Percentiles rank a stretch among this genome's conserved stretches.
Conservation (phyloP, 2,888 invertebrate species). For the Eledona agricola region DNA sequence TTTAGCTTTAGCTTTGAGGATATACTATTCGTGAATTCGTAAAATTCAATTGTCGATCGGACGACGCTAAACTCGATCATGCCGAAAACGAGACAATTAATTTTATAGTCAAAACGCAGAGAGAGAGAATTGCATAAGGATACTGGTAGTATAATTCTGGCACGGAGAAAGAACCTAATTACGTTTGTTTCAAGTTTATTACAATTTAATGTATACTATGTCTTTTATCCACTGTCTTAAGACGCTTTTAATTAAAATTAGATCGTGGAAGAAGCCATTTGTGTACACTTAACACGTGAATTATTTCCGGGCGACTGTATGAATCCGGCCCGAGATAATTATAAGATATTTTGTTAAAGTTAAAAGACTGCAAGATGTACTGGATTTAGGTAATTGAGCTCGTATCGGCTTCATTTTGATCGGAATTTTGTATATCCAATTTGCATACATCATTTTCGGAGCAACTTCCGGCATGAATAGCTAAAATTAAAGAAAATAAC, state of each 20-base stretch:
- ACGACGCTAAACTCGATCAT: neutral
- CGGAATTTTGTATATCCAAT: too few species aligned
- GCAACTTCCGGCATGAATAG: neutral
- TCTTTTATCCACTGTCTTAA: conserved; percentile 30
- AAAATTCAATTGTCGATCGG: too few species aligned
- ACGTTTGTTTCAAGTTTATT: conserved; percentile 25
- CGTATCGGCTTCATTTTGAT: too few species aligned
- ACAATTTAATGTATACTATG: conserved; percentile 31
- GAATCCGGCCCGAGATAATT: conserved; percentile 15
- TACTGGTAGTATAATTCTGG: conserved; percentile 2
- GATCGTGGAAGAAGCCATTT: conserved; percentile 24
- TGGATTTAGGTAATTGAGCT: too few species aligned
- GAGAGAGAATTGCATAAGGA: conserved; percentile 9
- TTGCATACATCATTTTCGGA: neutral
- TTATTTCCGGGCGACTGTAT: conserved; percentile 15
- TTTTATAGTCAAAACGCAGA: conserved; percentile 4
- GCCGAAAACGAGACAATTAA: conserved; percentile 2
- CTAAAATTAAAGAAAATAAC: neutral
- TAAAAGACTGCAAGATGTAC: too few species aligned
- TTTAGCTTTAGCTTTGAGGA: too few species aligned
- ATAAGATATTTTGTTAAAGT: too few species aligned
- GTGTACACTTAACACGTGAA: conserved; percentile 27
- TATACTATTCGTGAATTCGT: too few species aligned
- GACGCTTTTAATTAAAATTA: conserved; percentile 30
- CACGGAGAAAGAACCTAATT: conserved; percentile 26